Base-by-base conservation (phyloP, 2,888 invertebrate species). In the Zygaena filipendulae region DNA sequence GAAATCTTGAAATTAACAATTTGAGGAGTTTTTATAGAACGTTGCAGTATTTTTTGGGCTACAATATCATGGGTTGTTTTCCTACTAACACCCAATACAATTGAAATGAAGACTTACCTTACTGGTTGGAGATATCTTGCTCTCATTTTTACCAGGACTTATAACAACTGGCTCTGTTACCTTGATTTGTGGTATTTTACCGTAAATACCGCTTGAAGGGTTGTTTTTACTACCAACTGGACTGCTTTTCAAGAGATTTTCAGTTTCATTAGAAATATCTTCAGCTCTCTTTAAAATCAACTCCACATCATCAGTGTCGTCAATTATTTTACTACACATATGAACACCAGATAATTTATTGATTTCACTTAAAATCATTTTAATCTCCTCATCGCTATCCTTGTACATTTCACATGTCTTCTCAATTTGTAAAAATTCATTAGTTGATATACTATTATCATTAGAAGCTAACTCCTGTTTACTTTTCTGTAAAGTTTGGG, bases 351-450 rank as follows among this genome's bases (percentile, higher is more conserved):
- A 71, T 23, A 85, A 53, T 37, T 86, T 83, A 40, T 83, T 85
- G 3, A 88, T 87, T 64, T 88, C 87, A 47, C 82, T 85, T 42
- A 88, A 84, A 53, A 88, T 86, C 59, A 82, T 83, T 41, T 84
- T 87, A 5, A 87, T 83, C 60, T 87, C 87, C 26, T 83, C 79
- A 42, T 84, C 84, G 23, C 71, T 75, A 29, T 67, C 77, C 39
- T 67, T 77, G 32, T 55, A 69, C 3, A 52, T 50, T 39, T 71
- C 74, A 38, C 79, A 77, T 31, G 55, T 57, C 43, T 70, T 74
- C 46, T 79, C 79, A 35, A 66, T 60, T 18, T 57, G 48, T 25
- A 79, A 47, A n/a, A n/a, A n/a, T n/a, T n/a, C n/a, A n/a, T n/a
- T n/a, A n/a, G n/a, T n/a, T n/a, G n/a, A n/a, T n/a, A n/a, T 74